Percentiles rank a stretch among this genome's conserved stretches.
Conservation (phyloP, 2,797 vertebrate genomes). For the Anableps anableps region DNA sequence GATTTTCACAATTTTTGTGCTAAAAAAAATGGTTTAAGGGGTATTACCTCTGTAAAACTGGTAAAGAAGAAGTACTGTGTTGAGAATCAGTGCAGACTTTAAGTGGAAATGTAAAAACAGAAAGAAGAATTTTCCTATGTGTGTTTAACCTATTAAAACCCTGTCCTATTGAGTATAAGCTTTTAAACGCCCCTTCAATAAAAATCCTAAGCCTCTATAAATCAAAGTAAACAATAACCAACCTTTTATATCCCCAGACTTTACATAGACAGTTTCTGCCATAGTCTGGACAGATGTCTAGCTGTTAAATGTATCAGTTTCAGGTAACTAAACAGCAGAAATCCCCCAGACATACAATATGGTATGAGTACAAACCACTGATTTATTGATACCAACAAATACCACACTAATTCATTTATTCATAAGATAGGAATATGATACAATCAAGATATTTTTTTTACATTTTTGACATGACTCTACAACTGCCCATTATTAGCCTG, state of each 20-base stretch:
- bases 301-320: neutral
- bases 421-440: neutral
- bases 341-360: neutral
- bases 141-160: neutral
- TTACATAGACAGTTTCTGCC: conserved; percentile 36
- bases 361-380: neutral
- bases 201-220: conserved; percentile 11
- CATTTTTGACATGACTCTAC: neutral
- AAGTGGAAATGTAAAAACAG: neutral
- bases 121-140: neutral
- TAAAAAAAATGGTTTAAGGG: conserved; percentile 8
- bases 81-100: neutral
- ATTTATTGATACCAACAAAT: neutral
- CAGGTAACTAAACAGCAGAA: conserved; percentile 6
- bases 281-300: conserved; percentile 12
- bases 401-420: neutral
- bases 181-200: conserved; percentile 29
- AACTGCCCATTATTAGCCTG: neutral
- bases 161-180: conserved; percentile 9
- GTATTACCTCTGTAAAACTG: neutral
- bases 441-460: neutral
- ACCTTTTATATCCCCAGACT: conserved; percentile 18
- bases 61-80: neutral
- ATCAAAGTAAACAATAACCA: conserved; percentile 34
- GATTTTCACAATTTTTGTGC: conserved; percentile 30